Evolutionary conservation across 2,888 invertebrate species (phyloP).

Genomic region (Oligia latruncula): DNA sequence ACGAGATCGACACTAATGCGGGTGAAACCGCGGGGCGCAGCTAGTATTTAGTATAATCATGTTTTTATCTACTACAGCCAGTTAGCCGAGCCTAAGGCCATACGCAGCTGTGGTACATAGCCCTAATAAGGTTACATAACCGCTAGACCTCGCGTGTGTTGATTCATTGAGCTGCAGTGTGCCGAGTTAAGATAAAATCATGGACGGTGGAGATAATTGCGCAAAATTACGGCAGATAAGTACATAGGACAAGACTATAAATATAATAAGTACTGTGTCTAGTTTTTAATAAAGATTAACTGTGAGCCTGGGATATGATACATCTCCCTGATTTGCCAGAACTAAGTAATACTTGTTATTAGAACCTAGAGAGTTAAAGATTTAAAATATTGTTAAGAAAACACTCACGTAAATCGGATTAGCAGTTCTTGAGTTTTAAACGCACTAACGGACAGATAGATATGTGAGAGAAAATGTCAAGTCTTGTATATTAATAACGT

Average conservation of each 20-base stretch:
- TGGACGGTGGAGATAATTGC: slow-evolving; percentile 9
- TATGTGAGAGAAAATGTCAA: no score
- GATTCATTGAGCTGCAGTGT: slow-evolving; percentile 23
- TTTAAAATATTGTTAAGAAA: no score
- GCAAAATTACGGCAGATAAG: neutral
- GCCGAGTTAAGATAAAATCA: slow-evolving; percentile 29
- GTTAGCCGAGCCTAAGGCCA: slow-evolving; percentile 4
- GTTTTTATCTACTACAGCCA: neutral
- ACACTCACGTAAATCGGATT: neutral
- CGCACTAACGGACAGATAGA: neutral
- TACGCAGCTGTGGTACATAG: neutral
- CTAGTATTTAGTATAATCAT: no score
- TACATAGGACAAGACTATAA: neutral
- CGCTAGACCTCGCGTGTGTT: neutral
- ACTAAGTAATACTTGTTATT: no score
- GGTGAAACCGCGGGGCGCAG: no score
- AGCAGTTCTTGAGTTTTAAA: neutral
- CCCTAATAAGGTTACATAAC: slow-evolving; percentile 8
- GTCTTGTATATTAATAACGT: no score
- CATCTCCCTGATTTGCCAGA: no score
- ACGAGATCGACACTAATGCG: no score
- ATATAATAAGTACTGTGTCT: neutral
- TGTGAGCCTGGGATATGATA: no score
- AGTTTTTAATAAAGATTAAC: no score
- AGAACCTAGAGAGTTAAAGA: no score